Evolutionary conservation across 2,888 invertebrate genomes (phyloP).

Genomic region (Chalcosyrphus nemorum): DNA sequence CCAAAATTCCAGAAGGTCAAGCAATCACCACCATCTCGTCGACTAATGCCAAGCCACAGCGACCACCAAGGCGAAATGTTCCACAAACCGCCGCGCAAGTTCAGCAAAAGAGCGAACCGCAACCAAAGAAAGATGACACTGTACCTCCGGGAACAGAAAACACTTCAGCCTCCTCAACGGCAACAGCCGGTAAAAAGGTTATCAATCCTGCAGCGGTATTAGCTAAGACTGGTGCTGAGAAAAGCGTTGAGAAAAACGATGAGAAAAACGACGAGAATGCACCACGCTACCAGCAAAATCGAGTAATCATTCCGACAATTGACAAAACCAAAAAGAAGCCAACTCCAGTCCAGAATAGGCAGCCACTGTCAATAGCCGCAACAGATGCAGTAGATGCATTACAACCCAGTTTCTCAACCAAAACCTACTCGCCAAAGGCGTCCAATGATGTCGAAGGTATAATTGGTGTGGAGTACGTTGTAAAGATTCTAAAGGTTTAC

Average conservation of each 20-base stretch:
- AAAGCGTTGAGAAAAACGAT: neutral
- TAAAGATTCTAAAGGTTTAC: conserved; percentile 87
- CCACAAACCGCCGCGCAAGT: neutral
- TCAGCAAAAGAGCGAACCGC: neutral
- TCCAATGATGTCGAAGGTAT: conserved; percentile 78
- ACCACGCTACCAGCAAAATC: conserved; percentile 73
- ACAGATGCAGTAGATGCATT: neutral
- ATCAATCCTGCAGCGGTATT: conserved; percentile 60
- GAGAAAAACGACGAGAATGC: conserved; percentile 3
- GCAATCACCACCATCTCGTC: neutral
- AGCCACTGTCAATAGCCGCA: neutral
- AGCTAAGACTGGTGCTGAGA: conserved; percentile 23
- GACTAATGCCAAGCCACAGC: conserved; percentile 29
- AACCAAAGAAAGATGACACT: neutral
- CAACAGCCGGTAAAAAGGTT: conserved; percentile 13
- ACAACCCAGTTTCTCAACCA: conserved; percentile 73
- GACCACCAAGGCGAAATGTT: conserved; percentile 1
- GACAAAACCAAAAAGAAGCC: conserved; percentile 51
- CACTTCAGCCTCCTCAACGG: neutral
- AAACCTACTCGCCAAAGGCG: conserved; percentile 65
- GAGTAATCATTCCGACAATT: conserved; percentile 74
- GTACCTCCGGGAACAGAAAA: neutral
- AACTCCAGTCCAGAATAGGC: neutral
- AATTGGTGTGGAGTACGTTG: conserved; percentile 89
- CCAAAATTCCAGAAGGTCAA: neutral